Base-by-base conservation (phyloP, 2,888 invertebrate species). In the Zygothrica quintamaculata region DNA sequence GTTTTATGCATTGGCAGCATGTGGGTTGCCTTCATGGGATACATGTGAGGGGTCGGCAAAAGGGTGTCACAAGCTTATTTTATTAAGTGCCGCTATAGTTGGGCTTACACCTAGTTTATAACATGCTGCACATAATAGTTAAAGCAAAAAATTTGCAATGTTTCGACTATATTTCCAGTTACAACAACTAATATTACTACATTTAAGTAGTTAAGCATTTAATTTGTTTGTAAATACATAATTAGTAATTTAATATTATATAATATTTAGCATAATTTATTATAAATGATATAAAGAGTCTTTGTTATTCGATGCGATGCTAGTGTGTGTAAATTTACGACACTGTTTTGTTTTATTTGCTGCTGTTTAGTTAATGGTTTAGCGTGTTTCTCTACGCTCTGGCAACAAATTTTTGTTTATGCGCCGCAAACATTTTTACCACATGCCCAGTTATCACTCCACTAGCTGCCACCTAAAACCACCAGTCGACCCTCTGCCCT, bases 321-420 rank as follows among this genome's bases (percentile, higher is more conserved):
- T 3, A 22, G 18, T 22, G 18, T 42, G 13, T 26, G n/a, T 3
- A 12, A 16, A 16, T 26, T 43, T 50, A 15, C 34, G 36, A 29
- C 22, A 37, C 50, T 56, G 62, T 60, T 81, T 82, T 77, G 82
- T 85, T 81, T 70, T 80, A 79, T 71, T 81, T 74, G 58, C 39
- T 34, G 79, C 76, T 85, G 88, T 81, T 81, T 87, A 78, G 88
- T 81, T 87, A 81, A 81, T 87, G 81, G 81, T 72, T 87, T 87
- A 69, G 86, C 88, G 76, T 87, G 84, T 81, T 87, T 57, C 42
- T 40, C 65, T 43, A 42, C 59, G 56, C 67, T 61, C 57, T 68
- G 81, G 87, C 74, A 87, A 85, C 78, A 77, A n/a, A 81, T 81
- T 87, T 87, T 87, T 81, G 86, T 81, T 81, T 87, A 81, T 81